phyloP scores from a whole-genome alignment of 1,140 invertebrate genomes.

The Bombus turneri region DNA sequence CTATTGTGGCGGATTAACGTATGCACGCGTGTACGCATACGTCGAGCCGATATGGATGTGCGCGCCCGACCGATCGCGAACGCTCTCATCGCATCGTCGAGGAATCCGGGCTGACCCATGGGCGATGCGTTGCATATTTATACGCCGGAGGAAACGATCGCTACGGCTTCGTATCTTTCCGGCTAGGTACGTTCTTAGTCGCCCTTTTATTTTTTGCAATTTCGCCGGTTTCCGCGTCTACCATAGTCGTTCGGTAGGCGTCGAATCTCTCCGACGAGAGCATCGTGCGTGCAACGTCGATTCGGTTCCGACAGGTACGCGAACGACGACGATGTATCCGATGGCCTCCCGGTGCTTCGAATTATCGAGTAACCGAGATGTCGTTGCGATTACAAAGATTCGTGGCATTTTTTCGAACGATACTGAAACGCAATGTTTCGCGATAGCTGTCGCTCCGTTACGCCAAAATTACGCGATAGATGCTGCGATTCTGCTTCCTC shows the following conservation, averaged over 20 bases:
- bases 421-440: rapidly evolving
- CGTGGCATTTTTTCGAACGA: no score
- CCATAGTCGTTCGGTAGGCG: no score
- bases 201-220: background rate
- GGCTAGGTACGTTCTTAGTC: background rate
- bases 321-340: no score
- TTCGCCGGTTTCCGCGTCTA: no score
- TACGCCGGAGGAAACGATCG: slow-evolving; percentile 66
- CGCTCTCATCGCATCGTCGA: slow-evolving; percentile 21
- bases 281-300: no score
- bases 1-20: slow-evolving; percentile 71
- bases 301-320: no score
- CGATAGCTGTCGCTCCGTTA: background rate
- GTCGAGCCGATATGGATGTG: slow-evolving; percentile 18
- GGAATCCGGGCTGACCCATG: slow-evolving; percentile 68
- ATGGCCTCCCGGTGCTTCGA: no score
- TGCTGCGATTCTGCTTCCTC: background rate
- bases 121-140: slow-evolving; percentile 70
- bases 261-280: no score
- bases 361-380: no score
- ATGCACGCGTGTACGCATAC: slow-evolving; percentile 56
- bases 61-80: slow-evolving; percentile 1
- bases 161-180: slow-evolving; percentile 2
- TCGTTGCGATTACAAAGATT: background rate
- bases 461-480: background rate